phyloP scores from a whole-genome alignment of 2,797 vertebrate genomes.

The Tragopan temminckii region DNA sequence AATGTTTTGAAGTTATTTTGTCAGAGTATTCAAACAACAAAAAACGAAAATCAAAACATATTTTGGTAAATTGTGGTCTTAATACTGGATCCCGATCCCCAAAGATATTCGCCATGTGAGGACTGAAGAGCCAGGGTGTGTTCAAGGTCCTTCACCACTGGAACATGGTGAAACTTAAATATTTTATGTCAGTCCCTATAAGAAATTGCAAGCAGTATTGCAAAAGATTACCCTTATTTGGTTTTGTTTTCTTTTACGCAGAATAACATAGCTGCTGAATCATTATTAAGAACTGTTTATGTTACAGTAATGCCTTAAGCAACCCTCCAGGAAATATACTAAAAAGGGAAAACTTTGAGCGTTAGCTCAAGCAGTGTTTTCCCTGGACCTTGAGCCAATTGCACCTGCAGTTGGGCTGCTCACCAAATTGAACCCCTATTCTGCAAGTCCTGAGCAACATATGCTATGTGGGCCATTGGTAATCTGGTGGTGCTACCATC shows the following conservation, averaged over 20 bases:
- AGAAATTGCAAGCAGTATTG: slow-evolving; percentile 4
- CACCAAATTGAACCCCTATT: neutral
- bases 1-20: neutral
- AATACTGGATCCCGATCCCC: neutral
- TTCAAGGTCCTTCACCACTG: neutral
- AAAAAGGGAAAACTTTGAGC: neutral
- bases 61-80: slow-evolving; percentile 11
- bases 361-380: neutral
- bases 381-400: neutral
- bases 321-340: slow-evolving; percentile 20
- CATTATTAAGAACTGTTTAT: slow-evolving; percentile 45
- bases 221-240: slow-evolving; percentile 43
- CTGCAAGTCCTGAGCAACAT: neutral
- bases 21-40: neutral
- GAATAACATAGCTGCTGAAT: slow-evolving; percentile 32
- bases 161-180: slow-evolving; percentile 14
- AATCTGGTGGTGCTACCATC: neutral
- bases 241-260: slow-evolving; percentile 44
- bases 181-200: slow-evolving; percentile 16
- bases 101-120: neutral
- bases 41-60: neutral
- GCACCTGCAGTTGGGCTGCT: neutral
- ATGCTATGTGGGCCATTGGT: neutral
- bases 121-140: neutral
- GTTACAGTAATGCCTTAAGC: slow-evolving; percentile 23